Percentiles rank a stretch among this genome's conserved stretches.
phyloP scores from a whole-genome alignment of 2,888 invertebrate genomes.

The Reticulitermes lucifugus region DNA sequence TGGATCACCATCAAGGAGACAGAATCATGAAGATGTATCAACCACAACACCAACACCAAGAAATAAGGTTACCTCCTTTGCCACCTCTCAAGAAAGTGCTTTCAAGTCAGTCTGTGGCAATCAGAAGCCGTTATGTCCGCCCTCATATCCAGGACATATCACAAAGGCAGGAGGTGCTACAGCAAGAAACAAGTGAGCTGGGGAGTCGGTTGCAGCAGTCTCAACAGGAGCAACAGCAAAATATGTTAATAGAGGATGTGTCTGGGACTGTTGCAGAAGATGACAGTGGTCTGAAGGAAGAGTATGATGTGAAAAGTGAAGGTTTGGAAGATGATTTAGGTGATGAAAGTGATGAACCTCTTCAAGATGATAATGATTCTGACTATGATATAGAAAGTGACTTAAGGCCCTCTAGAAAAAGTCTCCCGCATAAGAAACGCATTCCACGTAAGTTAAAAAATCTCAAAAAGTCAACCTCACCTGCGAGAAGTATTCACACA shows the following conservation, averaged over 20 bases:
- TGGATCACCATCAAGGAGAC: constrained; percentile 46
- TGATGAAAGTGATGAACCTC: constrained; percentile 54
- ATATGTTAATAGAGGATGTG: constrained; percentile 31
- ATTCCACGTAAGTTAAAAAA: constrained; percentile 81
- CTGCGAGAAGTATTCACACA: constrained; percentile 57
- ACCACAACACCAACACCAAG: constrained; percentile 49
- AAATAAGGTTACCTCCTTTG: constrained; percentile 55
- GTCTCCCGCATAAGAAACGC: constrained; percentile 86
- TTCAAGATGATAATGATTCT: constrained; percentile 61
- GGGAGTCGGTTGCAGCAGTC: not conserved
- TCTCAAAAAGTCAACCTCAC: constrained; percentile 55
- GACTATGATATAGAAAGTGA: constrained; percentile 65
- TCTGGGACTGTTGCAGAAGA: not conserved
- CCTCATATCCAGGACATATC: constrained; percentile 37
- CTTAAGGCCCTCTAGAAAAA: constrained; percentile 64
- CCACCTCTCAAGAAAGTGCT: constrained; percentile 57
- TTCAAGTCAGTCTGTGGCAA: constrained; percentile 48
- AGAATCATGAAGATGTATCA: constrained; percentile 52
- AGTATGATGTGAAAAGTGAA: constrained; percentile 62
- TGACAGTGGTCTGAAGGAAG: constrained; percentile 36
- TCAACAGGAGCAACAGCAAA: constrained; percentile 11
- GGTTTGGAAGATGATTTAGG: constrained; percentile 56
- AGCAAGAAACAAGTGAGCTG: constrained; percentile 31
- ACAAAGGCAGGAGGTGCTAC: constrained; percentile 22
- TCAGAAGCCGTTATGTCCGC: constrained; percentile 47